Percentiles rank a stretch among this genome's conserved stretches.
These are phyloP conservation scores for Morone saxatilis DNA, from an alignment of 2,113 vertebrate species.

Conservation along the genomic window DNA sequence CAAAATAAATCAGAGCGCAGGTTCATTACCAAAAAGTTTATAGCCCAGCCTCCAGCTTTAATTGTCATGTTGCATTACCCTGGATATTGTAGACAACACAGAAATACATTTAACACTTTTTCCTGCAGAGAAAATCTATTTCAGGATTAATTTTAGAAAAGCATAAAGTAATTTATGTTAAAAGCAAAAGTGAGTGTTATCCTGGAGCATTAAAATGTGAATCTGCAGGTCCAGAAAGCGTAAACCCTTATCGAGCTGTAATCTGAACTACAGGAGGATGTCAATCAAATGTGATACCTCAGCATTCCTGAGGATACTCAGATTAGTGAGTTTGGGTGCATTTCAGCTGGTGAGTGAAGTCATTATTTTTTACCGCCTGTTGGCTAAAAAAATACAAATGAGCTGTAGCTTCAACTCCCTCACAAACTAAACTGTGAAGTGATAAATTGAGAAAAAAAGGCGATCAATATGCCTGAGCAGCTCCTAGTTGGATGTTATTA, in stretches of 20 bases:
- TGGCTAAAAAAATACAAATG: neutral
- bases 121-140: slow-evolving; percentile 33
- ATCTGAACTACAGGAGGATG: neutral
- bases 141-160: slow-evolving; percentile 19
- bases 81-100: neutral
- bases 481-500: neutral
- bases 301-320: neutral
- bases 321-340: neutral
- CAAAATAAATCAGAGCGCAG: slow-evolving; percentile 51
- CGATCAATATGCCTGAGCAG: neutral
- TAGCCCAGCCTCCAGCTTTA: slow-evolving; percentile 45
- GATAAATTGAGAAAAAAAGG: neutral
- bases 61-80: slow-evolving; percentile 53
- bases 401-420: slow-evolving; percentile 2
- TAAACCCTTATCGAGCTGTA: neutral
- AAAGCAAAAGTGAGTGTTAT: slow-evolving; percentile 11
- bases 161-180: slow-evolving; percentile 3
- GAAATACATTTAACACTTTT: slow-evolving; percentile 18
- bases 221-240: neutral
- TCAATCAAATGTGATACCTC: neutral
- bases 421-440: neutral
- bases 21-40: slow-evolving; percentile 49
- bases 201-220: slow-evolving; percentile 2
- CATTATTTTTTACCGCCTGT: neutral
- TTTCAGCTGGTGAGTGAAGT: neutral